Conservation (phyloP, 92 coral and sea anemone genomes). For the Porites cylindrica region DNA sequence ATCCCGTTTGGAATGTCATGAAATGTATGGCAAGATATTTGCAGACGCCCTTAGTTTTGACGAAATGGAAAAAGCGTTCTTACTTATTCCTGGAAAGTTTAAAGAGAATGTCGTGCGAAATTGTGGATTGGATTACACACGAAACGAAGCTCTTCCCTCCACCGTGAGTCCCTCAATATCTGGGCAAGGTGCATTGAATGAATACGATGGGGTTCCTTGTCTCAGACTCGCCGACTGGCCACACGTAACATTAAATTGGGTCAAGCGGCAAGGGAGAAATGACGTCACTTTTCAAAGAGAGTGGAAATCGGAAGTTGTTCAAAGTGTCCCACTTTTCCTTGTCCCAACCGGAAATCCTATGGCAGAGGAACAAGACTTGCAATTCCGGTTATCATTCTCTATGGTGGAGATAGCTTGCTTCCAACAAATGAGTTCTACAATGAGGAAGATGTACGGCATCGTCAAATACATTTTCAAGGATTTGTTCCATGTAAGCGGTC, state of each 20-base stretch:
- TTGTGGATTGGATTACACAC: conserved; percentile 48
- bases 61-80: conserved; percentile 9
- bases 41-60: conserved; percentile 20
- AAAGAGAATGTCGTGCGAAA: conserved; percentile 45
- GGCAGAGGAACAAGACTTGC: conserved; percentile 18
- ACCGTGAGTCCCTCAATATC: conserved; percentile 47
- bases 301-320: conserved; percentile 6
- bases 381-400: conserved; percentile 58
- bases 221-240: conserved; percentile 54
- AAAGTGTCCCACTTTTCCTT: conserved; percentile 38
- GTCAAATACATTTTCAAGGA: conserved; percentile 47
- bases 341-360: conserved; percentile 60
- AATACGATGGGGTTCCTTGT: conserved; percentile 60
- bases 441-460: conserved; percentile 48
- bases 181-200: conserved; percentile 58
- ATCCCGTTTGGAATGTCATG: background rate
- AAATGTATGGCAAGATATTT: conserved; percentile 28
- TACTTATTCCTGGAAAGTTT: conserved; percentile 40
- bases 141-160: conserved; percentile 39
- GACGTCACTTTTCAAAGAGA: background rate
- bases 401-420: conserved; percentile 54
- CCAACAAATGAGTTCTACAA: conserved; percentile 26
- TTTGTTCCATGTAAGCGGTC: conserved; percentile 27
- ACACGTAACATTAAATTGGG: conserved; percentile 31
- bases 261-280: background rate